Evolutionary conservation across 2,888 invertebrate genomes (phyloP).

Genomic region (Sepiola atlantica): DNA sequence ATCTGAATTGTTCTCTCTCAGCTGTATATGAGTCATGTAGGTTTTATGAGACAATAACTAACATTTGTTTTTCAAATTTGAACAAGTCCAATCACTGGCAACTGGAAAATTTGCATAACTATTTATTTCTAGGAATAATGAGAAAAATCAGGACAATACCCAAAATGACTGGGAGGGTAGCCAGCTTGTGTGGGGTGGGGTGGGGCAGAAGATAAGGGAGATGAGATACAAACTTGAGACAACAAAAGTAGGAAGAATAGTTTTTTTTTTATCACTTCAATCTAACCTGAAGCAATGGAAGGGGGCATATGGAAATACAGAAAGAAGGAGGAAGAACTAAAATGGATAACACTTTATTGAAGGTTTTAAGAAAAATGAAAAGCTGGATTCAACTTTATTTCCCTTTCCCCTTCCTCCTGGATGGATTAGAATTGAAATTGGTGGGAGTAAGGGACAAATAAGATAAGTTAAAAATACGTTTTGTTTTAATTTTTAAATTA

Average conservation of each 20-base stretch:
- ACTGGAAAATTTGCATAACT: conserved; percentile 19
- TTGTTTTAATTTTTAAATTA: neutral
- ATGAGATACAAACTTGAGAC: conserved; percentile 32
- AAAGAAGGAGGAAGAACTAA: neutral
- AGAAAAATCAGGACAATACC: conserved; percentile 32
- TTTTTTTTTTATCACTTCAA: conserved; percentile 24
- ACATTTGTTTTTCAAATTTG: conserved; percentile 6
- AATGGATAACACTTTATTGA: conserved; percentile 1
- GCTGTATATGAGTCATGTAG: conserved; percentile 40
- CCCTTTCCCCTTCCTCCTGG: neutral
- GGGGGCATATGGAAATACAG: neutral
- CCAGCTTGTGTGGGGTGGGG: neutral
- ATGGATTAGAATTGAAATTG: conserved; percentile 13
- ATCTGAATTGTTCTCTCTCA: too few species aligned
- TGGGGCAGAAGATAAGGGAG: neutral
- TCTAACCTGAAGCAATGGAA: conserved; percentile 9
- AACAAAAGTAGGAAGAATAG: conserved; percentile 32
- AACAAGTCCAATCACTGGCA: conserved; percentile 9
- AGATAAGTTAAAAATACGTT: neutral
- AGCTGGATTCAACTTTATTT: conserved; percentile 9
- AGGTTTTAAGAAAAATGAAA: conserved; percentile 33
- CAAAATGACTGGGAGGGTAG: conserved; percentile 21
- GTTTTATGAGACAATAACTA: neutral
- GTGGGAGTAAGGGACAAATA: neutral
- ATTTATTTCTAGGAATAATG: conserved; percentile 32